Evolutionary conservation across 2,888 invertebrate genomes (phyloP).

Genomic region (Digitonthophagus gazella): DNA sequence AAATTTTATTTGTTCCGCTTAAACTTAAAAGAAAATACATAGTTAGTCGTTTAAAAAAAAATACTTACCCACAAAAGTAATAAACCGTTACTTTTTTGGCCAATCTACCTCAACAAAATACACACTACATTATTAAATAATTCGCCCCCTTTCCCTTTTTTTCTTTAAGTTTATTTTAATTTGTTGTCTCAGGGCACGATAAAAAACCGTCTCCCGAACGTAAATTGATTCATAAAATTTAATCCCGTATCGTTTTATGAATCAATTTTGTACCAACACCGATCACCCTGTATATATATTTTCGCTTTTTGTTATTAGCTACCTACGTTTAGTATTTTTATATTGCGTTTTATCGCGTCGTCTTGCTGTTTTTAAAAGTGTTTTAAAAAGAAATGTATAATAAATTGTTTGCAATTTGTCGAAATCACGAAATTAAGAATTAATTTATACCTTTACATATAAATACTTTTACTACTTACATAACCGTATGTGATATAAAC

Average conservation of each 20-base stretch:
- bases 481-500: neutral
- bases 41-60: neutral
- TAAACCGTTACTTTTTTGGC: neutral
- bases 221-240: neutral
- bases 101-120: neutral
- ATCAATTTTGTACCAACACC: constrained; percentile 5
- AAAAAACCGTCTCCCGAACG: neutral
- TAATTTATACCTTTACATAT: too few relatives aligned
- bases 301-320: constrained; percentile 13
- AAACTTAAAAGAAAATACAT: neutral
- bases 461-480: too few relatives aligned
- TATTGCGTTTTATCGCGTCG: constrained; percentile 18
- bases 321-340: constrained; percentile 21
- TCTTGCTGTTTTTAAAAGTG: too few relatives aligned
- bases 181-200: constrained; percentile 47
- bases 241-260: constrained; percentile 3
- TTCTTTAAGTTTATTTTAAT: constrained; percentile 26
- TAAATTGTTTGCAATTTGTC: neutral
- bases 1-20: neutral
- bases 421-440: neutral
- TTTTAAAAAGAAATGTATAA: neutral
- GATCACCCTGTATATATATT: neutral
- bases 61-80: constrained; percentile 7
- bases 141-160: neutral
- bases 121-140: constrained; percentile 1